phyloP scores from a whole-genome alignment of 2,113 vertebrate genomes.

The Heterotis niloticus region DNA sequence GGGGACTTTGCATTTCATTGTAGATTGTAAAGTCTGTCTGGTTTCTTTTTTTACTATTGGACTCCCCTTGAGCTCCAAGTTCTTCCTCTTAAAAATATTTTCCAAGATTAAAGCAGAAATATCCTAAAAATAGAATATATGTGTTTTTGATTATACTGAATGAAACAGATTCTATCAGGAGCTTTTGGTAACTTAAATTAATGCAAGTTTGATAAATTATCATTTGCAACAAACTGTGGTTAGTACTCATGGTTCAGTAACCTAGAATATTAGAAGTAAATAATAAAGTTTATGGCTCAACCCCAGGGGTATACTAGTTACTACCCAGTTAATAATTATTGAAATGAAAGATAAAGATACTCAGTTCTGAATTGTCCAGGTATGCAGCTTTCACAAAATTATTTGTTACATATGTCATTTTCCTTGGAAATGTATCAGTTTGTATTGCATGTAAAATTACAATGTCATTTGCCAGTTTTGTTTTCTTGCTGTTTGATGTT shows the following conservation, averaged over 20 bases:
- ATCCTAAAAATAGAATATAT: too few species aligned
- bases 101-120: neutral
- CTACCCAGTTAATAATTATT: constrained; percentile 13
- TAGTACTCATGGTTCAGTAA: neutral
- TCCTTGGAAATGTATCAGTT: neutral
- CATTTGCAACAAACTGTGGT: neutral
- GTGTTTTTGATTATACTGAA: too few species aligned
- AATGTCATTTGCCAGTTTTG: neutral
- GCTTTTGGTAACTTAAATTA: too few species aligned
- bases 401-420: neutral
- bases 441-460: neutral
- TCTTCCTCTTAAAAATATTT: neutral
- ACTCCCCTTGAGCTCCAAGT: neutral
- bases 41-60: neutral
- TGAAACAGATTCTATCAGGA: too few species aligned
- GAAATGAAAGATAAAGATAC: constrained; percentile 15
- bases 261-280: constrained; percentile 2
- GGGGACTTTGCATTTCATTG: neutral
- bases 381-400: neutral
- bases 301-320: neutral
- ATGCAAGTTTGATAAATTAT: neutral
- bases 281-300: constrained; percentile 14
- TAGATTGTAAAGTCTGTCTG: neutral
- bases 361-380: neutral
- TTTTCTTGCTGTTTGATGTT: neutral